Evolutionary conservation across 2,888 invertebrate species (phyloP).

Genomic region (Thecocarcelia acutangulata): DNA sequence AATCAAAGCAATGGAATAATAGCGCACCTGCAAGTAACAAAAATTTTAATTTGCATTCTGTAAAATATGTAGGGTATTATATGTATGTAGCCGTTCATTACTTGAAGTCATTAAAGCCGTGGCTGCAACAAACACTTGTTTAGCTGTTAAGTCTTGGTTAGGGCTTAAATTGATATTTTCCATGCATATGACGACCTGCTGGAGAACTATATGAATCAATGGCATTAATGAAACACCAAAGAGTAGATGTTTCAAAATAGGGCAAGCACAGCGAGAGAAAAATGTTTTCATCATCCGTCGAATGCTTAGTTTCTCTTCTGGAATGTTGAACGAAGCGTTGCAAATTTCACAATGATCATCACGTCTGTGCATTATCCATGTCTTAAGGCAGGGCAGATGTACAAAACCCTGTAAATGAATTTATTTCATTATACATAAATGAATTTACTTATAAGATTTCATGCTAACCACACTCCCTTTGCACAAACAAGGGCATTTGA

Average conservation of each 20-base stretch:
- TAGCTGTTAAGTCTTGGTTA: conserved; percentile 73
- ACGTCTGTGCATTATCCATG: conserved; percentile 78
- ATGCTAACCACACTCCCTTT: conserved; percentile 80
- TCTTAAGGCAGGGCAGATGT: conserved; percentile 77
- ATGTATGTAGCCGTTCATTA: conserved; percentile 49
- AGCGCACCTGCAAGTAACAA: conserved; percentile 75
- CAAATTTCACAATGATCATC: conserved; percentile 79
- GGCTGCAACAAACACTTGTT: conserved; percentile 75
- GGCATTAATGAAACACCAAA: conserved; percentile 77
- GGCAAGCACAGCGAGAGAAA: conserved; percentile 75
- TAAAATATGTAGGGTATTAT: no score
- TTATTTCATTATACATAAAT: no score
- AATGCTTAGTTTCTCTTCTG: conserved; percentile 74
- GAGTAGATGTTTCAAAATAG: no score
- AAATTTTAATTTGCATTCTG: background rate
- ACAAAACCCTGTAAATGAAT: conserved; percentile 75
- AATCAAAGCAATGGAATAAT: conserved; percentile 80
- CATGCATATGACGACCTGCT: conserved; percentile 78
- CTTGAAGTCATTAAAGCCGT: conserved; percentile 77
- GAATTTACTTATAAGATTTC: no score
- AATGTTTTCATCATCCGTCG: conserved; percentile 75
- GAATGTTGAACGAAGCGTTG: conserved; percentile 73
- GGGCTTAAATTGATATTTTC: conserved; percentile 76
- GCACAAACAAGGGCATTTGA: conserved; percentile 79
- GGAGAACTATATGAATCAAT: conserved; percentile 77